Evolutionary conservation across 2,797 vertebrate species (phyloP).

Genomic region (Hyperoplus lanceolatus): DNA sequence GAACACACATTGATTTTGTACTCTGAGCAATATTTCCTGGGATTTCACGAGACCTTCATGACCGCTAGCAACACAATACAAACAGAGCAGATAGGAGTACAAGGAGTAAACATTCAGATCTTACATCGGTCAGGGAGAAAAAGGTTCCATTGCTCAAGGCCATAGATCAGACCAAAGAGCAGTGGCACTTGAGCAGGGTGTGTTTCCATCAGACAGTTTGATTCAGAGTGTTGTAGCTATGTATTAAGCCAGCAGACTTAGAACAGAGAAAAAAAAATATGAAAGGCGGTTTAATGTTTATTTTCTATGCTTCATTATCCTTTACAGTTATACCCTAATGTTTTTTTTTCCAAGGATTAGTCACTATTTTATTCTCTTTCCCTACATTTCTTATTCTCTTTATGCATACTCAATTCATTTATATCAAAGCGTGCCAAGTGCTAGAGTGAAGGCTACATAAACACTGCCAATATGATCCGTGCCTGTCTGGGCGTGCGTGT

Average conservation of each 20-base stretch:
- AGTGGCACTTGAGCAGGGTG: not conserved
- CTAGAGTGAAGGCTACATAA: slow-evolving; percentile 15
- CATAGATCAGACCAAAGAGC: slow-evolving; percentile 10
- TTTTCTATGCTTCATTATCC: not conserved
- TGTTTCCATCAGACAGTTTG: not conserved
- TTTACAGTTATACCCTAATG: not conserved
- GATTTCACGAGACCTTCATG: not conserved
- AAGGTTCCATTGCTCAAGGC: not conserved
- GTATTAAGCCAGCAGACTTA: slow-evolving; percentile 1
- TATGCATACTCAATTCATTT: slow-evolving; percentile 17
- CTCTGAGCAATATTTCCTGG: too few species aligned
- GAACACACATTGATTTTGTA: not conserved
- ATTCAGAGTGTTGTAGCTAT: not conserved
- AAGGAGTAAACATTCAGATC: not conserved
- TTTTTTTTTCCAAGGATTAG: not conserved
- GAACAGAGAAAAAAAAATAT: not conserved
- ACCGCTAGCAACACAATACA: not conserved
- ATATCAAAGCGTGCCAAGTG: slow-evolving; percentile 2
- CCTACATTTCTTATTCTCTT: slow-evolving; percentile 11
- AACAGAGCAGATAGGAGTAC: not conserved
- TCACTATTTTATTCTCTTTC: slow-evolving; percentile 18
- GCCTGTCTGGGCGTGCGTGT: not conserved
- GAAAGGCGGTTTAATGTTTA: not conserved
- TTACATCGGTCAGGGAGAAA: not conserved
- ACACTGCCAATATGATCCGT: slow-evolving; percentile 20